Conservation (phyloP, 2,888 invertebrate species). For the Gymnocheta viridis region DNA sequence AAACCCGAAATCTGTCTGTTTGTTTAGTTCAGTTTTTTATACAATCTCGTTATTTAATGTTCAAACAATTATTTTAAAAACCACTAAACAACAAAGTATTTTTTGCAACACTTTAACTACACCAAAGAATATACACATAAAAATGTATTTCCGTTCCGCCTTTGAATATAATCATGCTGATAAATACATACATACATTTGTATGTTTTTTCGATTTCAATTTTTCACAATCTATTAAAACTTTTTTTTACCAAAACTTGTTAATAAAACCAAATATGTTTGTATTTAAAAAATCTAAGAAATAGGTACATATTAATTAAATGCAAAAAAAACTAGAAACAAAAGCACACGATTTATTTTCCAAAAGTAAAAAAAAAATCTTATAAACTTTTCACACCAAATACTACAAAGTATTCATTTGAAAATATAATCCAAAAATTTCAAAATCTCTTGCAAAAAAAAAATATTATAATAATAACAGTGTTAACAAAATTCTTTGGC, state of each 20-base stretch:
- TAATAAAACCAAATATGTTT: background rate
- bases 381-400: constrained; percentile 35
- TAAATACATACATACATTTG: background rate
- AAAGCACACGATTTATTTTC: constrained; percentile 1
- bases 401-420: constrained; percentile 2
- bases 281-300: constrained; percentile 24
- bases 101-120: background rate
- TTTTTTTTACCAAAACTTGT: constrained; percentile 3
- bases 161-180: constrained; percentile 1
- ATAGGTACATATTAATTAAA: constrained; percentile 18
- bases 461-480: background rate
- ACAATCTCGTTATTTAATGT: too few relatives aligned
- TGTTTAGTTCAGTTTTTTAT: too few relatives aligned
- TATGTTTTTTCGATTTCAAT: background rate
- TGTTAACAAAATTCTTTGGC: constrained; percentile 35
- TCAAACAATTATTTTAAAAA: too few relatives aligned
- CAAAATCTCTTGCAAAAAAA: constrained; percentile 33
- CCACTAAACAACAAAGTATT: too few relatives aligned
- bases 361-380: background rate
- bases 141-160: constrained; percentile 15
- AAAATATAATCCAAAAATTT: constrained; percentile 18
- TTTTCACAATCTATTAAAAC: constrained; percentile 42
- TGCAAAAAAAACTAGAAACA: constrained; percentile 15
- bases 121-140: background rate
- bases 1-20: too few relatives aligned